These are phyloP conservation scores for Eulemur mongoz DNA, from an alignment of 2,797 vertebrate genomes.

Conservation along the genomic window DNA sequence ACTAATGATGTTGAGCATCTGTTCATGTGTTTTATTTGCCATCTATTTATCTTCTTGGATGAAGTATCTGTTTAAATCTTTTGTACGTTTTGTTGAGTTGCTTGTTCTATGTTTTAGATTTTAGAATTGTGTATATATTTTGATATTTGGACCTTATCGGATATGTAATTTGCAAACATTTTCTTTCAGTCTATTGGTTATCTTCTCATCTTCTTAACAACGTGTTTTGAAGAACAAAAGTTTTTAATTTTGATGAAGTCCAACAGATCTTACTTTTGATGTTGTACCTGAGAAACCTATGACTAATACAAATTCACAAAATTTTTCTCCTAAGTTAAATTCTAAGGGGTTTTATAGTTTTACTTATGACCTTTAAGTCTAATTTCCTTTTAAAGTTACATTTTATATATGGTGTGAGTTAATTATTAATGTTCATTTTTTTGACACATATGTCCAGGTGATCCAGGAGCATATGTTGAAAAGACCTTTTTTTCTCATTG, in stretches of 20 bases:
- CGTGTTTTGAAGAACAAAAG: neutral
- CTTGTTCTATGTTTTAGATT: neutral
- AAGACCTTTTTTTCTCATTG: neutral
- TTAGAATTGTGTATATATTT: neutral
- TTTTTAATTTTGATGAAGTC: neutral
- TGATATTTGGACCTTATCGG: neutral
- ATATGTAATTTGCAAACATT: neutral
- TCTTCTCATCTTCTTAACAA: neutral
- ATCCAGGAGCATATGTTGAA: neutral
- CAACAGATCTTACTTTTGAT: neutral
- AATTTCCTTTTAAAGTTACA: neutral
- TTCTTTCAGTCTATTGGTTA: too few species aligned
- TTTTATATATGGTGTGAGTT: neutral
- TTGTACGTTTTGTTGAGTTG: neutral
- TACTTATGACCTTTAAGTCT: neutral
- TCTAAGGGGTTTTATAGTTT: neutral
- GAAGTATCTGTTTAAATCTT: neutral
- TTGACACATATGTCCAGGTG: neutral
- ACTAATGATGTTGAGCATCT: neutral
- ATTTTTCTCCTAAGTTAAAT: neutral
- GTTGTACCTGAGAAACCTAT: neutral
- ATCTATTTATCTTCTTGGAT: neutral
- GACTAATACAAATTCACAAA: neutral
- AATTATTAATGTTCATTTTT: neutral
- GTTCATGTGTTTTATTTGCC: neutral